Percentiles rank a stretch among this genome's conserved stretches.
Evolutionary conservation across 2,888 invertebrate species (phyloP).

Genomic region (Congeria kusceri): DNA sequence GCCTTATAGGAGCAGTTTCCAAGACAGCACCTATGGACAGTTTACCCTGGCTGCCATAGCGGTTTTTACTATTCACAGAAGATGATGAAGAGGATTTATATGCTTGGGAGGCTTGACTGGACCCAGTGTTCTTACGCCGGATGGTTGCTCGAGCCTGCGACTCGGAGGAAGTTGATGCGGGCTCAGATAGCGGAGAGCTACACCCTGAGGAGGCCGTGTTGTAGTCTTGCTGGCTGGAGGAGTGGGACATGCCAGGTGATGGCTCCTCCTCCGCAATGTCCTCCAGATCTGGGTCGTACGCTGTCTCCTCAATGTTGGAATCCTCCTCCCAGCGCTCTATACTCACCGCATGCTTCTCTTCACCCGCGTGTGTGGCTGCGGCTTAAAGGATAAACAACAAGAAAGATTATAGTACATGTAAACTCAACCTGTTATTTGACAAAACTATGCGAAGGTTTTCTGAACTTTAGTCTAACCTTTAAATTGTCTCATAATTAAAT

Average conservation of each 20-base stretch:
- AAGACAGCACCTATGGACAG: conserved; percentile 16
- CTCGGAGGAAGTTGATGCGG: conserved; percentile 78
- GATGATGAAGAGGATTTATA: background rate
- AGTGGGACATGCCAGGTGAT: conserved; percentile 69
- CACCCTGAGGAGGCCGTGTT: conserved; percentile 81
- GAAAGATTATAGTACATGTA: too few relatives aligned
- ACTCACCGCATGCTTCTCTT: too few relatives aligned
- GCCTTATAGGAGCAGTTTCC: conserved; percentile 15
- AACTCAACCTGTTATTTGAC: too few relatives aligned
- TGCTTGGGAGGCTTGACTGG: too few relatives aligned
- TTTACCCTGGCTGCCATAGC: conserved; percentile 32
- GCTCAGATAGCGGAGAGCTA: conserved; percentile 82
- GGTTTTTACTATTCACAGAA: conserved; percentile 2
- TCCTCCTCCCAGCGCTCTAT: too few relatives aligned
- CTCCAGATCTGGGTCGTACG: conserved; percentile 63
- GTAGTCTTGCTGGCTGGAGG: conserved; percentile 82
- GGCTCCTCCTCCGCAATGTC: conserved; percentile 78
- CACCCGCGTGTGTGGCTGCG: too few relatives aligned
- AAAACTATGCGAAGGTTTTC: too few relatives aligned
- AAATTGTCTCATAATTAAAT: too few relatives aligned
- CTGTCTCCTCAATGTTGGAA: too few relatives aligned
- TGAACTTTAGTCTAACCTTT: too few relatives aligned
- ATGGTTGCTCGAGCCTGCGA: conserved; percentile 52
- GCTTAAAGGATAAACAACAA: too few relatives aligned
- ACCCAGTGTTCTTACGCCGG: background rate